A percentile compares a stretch with the other conserved stretches of the same genome.
These are phyloP conservation scores for Erinaceus europaeus DNA, from an alignment of 2,113 vertebrate genomes.

Conservation along the genomic window DNA sequence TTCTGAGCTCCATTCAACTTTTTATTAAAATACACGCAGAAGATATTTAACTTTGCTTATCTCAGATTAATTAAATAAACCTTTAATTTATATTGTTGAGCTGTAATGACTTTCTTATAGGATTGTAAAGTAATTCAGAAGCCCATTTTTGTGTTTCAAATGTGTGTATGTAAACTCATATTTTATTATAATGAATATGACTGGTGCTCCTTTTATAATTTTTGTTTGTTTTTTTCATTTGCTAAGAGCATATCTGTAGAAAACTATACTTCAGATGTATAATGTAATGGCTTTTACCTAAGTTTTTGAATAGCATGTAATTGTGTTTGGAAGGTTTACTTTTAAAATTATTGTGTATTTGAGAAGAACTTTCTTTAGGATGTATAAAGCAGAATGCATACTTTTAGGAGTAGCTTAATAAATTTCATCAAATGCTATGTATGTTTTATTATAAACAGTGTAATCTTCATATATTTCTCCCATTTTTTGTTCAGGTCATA, in stretches of 20 bases:
- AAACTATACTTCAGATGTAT: slow-evolving; percentile 35
- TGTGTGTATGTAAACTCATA: not conserved
- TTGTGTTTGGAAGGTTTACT: slow-evolving; percentile 36
- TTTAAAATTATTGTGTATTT: slow-evolving; percentile 27
- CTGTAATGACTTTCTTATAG: slow-evolving; percentile 1
- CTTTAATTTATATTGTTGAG: not conserved
- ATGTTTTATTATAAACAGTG: not conserved
- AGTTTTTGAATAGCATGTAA: slow-evolving; percentile 32
- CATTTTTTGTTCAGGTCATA: not conserved
- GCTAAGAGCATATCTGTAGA: slow-evolving; percentile 25
- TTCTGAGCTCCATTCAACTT: slow-evolving; percentile 74
- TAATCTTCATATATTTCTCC: slow-evolving; percentile 1
- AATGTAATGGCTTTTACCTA: slow-evolving; percentile 14
- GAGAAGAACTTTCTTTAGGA: slow-evolving; percentile 33
- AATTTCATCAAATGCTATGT: slow-evolving; percentile 16
- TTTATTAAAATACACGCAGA: slow-evolving; percentile 23
- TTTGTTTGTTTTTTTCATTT: slow-evolving; percentile 50
- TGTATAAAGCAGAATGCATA: not conserved
- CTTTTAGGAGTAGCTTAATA: slow-evolving; percentile 38
- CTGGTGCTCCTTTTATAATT: slow-evolving; percentile 25
- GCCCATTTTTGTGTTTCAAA: slow-evolving; percentile 16
- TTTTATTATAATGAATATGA: slow-evolving; percentile 25
- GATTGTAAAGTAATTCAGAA: slow-evolving; percentile 42
- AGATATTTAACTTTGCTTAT: slow-evolving; percentile 49
- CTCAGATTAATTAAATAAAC: slow-evolving; percentile 27